A percentile compares a stretch with the other conserved stretches of the same genome.
Conservation (phyloP, 2,113 vertebrate genomes). For the Salminus brasiliensis region DNA sequence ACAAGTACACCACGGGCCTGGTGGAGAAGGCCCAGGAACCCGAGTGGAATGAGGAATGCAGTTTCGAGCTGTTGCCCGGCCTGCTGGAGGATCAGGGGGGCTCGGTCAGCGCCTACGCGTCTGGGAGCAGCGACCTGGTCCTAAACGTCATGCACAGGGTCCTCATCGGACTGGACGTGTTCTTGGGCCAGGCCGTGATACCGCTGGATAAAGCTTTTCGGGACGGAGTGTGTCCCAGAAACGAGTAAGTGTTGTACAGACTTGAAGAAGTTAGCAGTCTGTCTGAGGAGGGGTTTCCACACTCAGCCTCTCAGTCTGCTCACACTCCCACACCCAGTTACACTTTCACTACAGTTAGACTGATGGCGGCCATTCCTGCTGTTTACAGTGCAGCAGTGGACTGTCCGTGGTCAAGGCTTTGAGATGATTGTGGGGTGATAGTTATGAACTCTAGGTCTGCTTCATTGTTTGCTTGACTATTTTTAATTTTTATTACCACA, state of each 20-base stretch:
- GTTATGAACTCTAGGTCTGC: background rate
- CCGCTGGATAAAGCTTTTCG: slow-evolving; percentile 82
- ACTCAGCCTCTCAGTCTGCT: background rate
- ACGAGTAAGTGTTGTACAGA: slow-evolving; percentile 82
- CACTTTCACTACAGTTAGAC: too few species aligned
- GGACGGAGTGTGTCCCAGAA: slow-evolving; percentile 79
- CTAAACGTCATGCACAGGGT: slow-evolving; percentile 93
- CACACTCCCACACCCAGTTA: too few species aligned
- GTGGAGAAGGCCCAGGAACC: slow-evolving; percentile 87
- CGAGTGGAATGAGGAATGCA: slow-evolving; percentile 88
- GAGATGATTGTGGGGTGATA: background rate
- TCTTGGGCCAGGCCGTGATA: slow-evolving; percentile 86
- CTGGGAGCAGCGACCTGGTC: slow-evolving; percentile 78
- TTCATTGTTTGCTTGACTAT: too few species aligned
- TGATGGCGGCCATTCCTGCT: background rate
- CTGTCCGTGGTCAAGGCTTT: background rate
- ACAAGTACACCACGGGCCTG: slow-evolving; percentile 91
- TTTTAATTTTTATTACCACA: too few species aligned
- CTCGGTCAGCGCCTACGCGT: slow-evolving; percentile 67
- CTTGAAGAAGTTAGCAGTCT: background rate
- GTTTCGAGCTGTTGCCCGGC: slow-evolving; percentile 90
- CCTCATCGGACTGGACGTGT: slow-evolving; percentile 91
- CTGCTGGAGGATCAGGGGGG: slow-evolving; percentile 76
- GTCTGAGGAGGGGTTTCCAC: background rate
- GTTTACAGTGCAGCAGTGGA: background rate